Conservation (phyloP, 2,888 invertebrate genomes). For the Melangyna quadrimaculata region DNA sequence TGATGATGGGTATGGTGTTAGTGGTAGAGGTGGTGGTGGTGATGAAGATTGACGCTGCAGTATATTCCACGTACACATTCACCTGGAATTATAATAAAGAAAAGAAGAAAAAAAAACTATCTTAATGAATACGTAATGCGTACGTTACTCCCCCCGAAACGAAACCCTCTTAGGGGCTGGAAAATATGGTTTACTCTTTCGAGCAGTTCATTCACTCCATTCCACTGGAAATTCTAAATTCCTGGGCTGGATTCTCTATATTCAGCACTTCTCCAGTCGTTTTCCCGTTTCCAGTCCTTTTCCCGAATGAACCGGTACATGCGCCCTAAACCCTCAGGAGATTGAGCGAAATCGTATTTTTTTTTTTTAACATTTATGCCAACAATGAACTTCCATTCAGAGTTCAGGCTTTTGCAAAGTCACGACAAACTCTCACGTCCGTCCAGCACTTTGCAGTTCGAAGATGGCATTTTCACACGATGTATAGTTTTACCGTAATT, state of each 20-base stretch:
- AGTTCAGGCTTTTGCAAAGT: slow-evolving; percentile 23
- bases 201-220: slow-evolving; percentile 59
- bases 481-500: slow-evolving; percentile 9
- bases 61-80: slow-evolving; percentile 39
- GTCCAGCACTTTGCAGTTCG: neutral
- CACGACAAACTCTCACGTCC: neutral
- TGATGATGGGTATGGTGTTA: neutral
- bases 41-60: slow-evolving; percentile 58
- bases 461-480: neutral
- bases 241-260: slow-evolving; percentile 55
- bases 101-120: neutral
- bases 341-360: neutral
- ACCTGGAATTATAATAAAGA: slow-evolving; percentile 26
- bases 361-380: neutral
- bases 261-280: slow-evolving; percentile 62
- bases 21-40: slow-evolving; percentile 20
- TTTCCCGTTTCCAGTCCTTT: slow-evolving; percentile 37
- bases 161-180: neutral
- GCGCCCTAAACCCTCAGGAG: slow-evolving; percentile 16
- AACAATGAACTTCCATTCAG: slow-evolving; percentile 47
- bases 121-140: slow-evolving; percentile 71
- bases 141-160: slow-evolving; percentile 39
- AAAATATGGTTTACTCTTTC: slow-evolving; percentile 46
- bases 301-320: slow-evolving; percentile 24
- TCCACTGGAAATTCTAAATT: slow-evolving; percentile 39